Base-by-base conservation (phyloP, 2,113 vertebrate species). In the Picathartes gymnocephalus region DNA sequence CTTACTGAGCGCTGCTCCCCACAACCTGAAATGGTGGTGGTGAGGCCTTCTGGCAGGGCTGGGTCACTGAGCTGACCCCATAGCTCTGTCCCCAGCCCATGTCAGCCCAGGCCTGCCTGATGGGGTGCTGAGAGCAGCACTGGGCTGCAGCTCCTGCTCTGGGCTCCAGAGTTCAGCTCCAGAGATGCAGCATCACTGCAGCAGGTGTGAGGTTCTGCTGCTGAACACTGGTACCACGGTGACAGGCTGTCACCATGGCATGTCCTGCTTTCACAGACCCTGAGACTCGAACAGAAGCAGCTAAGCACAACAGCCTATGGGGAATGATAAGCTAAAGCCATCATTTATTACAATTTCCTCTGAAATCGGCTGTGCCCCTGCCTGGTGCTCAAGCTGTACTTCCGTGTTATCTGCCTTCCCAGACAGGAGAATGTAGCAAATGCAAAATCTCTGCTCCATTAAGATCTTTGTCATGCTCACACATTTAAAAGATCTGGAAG, bases 271-370 rank as follows among this genome's bases (percentile, higher is more conserved):
- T 77, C 87, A 54, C 51, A 81, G 85, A 77, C 82, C 79, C 56
- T 35, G 44, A 39, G 71, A 81, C 71, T 50, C 39, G 54, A 84
- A 81, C 7, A 6, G 58, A 64, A 91, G 58, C 62, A 68, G 85
- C 92, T 48, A n/a, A 95, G 69, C 40, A 58, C 37, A 83, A 15
- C 89, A 96, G 78, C 72, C 92, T 97, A 96, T 89, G 86, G 61
- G 80, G 83, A 96, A 93, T 2, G 96, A 97, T 98, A 98, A 98
- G 79, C 70, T 71, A 92, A 94, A 92, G 90, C 93, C 77, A 89
- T 97, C 90, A 79, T 96, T 97, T 97, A 92, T 96, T 92, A 84
- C 93, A 77, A 91, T 97, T 90, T 97, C 42, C 81, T 71, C 72
- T 94, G 95, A 91, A 95, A 97, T 97, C 40, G 0, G 64, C 94